Base-by-base conservation (phyloP, 2,797 vertebrate species). In the Ceryle rudis region DNA sequence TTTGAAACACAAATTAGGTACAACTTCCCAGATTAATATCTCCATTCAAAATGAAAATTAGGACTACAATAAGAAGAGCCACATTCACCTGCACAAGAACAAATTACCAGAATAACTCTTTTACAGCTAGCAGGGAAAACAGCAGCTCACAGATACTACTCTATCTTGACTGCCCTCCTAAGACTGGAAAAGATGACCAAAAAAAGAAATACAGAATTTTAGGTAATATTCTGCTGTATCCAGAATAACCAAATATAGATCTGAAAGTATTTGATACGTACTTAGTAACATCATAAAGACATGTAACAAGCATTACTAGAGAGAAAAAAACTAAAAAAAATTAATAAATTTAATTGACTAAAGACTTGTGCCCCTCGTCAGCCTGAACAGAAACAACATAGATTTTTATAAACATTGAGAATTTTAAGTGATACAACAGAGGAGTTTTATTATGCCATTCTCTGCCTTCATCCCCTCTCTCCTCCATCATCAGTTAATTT, bases 41-140 rank as follows among this genome's bases (percentile, higher is more conserved):
- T 70, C 44, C 81, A 75, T 70, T 94, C 62, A 86, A 79, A 93
- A 72, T 52, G 39, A 90, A 97, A 91, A 83, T 71, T 19, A 74
- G 35, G 42, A 86, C 51, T 86, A 88, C 69, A 90, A 10, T 78
- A 95, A 61, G 37, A 88, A 72, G 22, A 91, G 62, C n/a, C 62
- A 86, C 11, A 11, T 78, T 86, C 80, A 94, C 65, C 69, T 84
- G 51, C 46, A 90, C 37, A 62, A 75, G 61, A 91, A 57, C 35
- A 89, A 85, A 91, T 71, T 81, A 82, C 21, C 29, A 89, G 69
- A 74, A 37, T 17, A 83, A 70, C 37, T 54, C 69, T 87, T 82
- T 80, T 85, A 74, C 28, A 91, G 46, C 42, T 72, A 78, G 57
- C 4, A 5, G 41, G 31, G 33, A 79, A 95, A 93, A 91, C 20